These are phyloP conservation scores for Spicauda simplicius DNA, from an alignment of 2,888 invertebrate species.

Conservation along the genomic window DNA sequence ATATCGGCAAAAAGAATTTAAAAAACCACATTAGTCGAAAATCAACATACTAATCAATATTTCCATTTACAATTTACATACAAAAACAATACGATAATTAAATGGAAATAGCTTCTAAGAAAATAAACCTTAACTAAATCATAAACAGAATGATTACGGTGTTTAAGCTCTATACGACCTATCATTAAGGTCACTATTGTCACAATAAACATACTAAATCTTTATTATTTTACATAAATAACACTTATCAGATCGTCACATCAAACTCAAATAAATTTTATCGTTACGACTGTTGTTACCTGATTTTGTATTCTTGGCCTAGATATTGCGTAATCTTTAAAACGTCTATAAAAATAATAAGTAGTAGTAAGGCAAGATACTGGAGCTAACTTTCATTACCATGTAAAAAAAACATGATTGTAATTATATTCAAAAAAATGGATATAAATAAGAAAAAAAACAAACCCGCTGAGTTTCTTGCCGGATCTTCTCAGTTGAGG, in stretches of 20 bases:
- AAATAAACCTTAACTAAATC: background rate
- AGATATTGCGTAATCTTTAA: background rate
- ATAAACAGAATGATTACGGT: background rate
- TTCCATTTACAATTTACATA: no score
- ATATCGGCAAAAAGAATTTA: no score
- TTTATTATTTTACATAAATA: background rate
- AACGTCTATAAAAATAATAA: background rate
- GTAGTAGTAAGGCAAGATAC: no score
- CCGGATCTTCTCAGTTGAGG: no score
- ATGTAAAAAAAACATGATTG: no score
- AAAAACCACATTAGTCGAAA: no score
- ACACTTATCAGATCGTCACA: conserved; percentile 8
- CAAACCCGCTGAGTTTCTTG: no score
- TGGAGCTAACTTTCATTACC: no score
- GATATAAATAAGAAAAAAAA: no score
- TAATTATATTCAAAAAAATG: no score
- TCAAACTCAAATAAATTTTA: conserved; percentile 9
- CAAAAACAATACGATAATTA: no score
- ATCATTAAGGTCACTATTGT: background rate
- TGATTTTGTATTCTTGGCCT: conserved; percentile 8
- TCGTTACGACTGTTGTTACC: background rate
- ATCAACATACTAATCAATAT: no score
- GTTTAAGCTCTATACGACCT: background rate
- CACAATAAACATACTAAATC: conserved; percentile 5
- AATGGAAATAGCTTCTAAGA: background rate